phyloP scores from a whole-genome alignment of 2,888 invertebrate species.

The Clusia tigrina region DNA sequence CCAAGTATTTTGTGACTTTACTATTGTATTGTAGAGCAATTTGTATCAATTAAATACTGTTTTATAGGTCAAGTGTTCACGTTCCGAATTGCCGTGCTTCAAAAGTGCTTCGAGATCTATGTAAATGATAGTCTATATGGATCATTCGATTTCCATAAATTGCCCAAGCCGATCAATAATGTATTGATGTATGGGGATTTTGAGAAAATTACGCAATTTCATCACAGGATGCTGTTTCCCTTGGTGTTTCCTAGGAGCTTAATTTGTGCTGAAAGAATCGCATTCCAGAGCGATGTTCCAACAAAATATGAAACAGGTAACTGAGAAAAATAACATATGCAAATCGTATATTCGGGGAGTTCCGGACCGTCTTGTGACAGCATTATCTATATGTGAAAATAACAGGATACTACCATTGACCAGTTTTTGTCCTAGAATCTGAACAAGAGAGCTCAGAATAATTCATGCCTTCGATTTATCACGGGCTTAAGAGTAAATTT shows the following conservation, averaged over 20 bases:
- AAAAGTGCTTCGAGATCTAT: conserved; percentile 63
- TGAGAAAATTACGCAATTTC: conserved; percentile 63
- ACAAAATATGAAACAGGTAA: conserved; percentile 59
- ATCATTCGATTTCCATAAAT: conserved; percentile 59
- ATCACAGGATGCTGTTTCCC: conserved; percentile 62
- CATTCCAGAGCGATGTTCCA: conserved; percentile 63
- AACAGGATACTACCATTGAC: no score
- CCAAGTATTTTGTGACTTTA: no score
- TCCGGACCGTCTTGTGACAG: not conserved
- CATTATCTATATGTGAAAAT: not conserved
- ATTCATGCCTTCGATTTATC: no score
- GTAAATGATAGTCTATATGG: conserved; percentile 63
- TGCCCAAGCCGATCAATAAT: conserved; percentile 61
- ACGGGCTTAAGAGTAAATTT: no score
- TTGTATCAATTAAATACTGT: not conserved
- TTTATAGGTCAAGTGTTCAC: conserved; percentile 56
- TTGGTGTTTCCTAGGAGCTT: conserved; percentile 59
- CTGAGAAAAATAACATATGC: not conserved
- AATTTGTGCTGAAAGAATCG: conserved; percentile 55
- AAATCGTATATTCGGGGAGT: not conserved
- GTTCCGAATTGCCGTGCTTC: conserved; percentile 61
- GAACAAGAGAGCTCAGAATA: no score
- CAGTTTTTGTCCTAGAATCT: no score
- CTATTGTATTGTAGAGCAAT: no score
- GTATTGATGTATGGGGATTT: conserved; percentile 60